Evolutionary conservation across 2,888 invertebrate genomes (phyloP).

Genomic region (Cloeon dipterum): DNA sequence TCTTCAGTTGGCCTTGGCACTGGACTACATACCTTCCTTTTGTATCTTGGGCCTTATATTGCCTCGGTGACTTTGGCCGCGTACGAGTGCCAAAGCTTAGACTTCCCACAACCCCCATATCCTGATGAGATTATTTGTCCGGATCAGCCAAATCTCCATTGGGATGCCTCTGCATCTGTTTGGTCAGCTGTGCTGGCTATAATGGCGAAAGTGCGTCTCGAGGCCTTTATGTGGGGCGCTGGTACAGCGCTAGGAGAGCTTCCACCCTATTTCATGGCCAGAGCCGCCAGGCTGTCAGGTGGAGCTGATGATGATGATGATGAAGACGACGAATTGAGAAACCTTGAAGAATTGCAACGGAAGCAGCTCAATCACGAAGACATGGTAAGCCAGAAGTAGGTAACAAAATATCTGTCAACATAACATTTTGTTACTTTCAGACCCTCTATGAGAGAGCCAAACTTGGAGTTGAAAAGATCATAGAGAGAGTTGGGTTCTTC

Average conservation of each 20-base stretch:
- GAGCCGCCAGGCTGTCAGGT: conserved; percentile 50
- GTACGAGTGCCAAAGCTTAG: conserved; percentile 82
- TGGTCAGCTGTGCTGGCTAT: conserved; percentile 57
- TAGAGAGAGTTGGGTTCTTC: conserved; percentile 83
- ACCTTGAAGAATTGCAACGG: conserved; percentile 44
- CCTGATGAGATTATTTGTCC: conserved; percentile 96
- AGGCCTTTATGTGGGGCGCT: conserved; percentile 94
- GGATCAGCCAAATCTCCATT: conserved; percentile 28
- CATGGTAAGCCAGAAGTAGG: conserved; percentile 13
- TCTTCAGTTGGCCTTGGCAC: conserved; percentile 97
- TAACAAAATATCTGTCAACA: too few species aligned
- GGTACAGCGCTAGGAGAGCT: conserved; percentile 97
- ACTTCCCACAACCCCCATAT: conserved; percentile 96
- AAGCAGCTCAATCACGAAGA: conserved; percentile 22
- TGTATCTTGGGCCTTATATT: conserved; percentile 98
- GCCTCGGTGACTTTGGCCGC: conserved; percentile 95
- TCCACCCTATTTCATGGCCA: conserved; percentile 99
- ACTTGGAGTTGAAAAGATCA: conserved; percentile 64
- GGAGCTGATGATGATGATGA: conserved; percentile 38
- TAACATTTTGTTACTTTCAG: conserved; percentile 10
- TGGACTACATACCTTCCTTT: conserved; percentile 92
- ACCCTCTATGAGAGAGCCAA: conserved; percentile 56
- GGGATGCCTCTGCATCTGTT: neutral
- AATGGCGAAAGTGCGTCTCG: conserved; percentile 74
- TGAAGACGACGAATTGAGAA: conserved; percentile 50